Base-by-base conservation (phyloP, 64 coral and sea anemone species). In the Acropora yongei region DNA sequence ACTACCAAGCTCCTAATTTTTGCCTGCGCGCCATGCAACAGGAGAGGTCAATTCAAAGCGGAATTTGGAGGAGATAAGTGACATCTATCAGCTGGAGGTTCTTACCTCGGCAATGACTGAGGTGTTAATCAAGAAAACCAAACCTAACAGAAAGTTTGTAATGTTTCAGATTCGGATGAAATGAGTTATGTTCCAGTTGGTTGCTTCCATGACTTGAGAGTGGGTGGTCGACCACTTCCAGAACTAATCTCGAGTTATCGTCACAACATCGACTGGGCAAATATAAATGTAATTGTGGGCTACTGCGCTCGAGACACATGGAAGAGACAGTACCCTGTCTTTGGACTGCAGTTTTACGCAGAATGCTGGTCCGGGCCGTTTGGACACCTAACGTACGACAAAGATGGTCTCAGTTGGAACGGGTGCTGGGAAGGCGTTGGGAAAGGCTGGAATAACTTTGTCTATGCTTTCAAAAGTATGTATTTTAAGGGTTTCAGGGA, bases 401-500 rank as follows among this genome's bases (percentile, higher is more conserved):
- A 87, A 30, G 82, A 93, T 57, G 91, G 91, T 9, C 41, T 14
- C 16, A 93, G 78, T 49, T 19, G 53, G 41, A 19, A 57, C n/a
- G 83, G 76, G 5, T 93, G 91, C 48, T 93, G 91, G 91, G 39
- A 87, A 42, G 83, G 83, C 18, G 91, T 93, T 57, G 91, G 91
- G 10, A 67, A 8, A 43, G 68, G 8, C 18, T 18, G 47, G 5
- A 65, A 84, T 14, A 93, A 93, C 83, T 93, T 79, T 43, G 83
- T 93, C 0, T 93, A 93, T 46, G 91, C 84, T 45, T 93, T 93
- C 41, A 83, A 74, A 71, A 46, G 91, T 93, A 87, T 87, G 91
- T 58, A 55, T 55, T 7, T 5, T 55, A 10, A 55, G 51, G 51
- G 5, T 55, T 5, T 10, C 51, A 55, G 30, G 30, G 30, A 30